Conservation (phyloP, 2,113 vertebrate genomes). For the Geococcyx californianus region DNA sequence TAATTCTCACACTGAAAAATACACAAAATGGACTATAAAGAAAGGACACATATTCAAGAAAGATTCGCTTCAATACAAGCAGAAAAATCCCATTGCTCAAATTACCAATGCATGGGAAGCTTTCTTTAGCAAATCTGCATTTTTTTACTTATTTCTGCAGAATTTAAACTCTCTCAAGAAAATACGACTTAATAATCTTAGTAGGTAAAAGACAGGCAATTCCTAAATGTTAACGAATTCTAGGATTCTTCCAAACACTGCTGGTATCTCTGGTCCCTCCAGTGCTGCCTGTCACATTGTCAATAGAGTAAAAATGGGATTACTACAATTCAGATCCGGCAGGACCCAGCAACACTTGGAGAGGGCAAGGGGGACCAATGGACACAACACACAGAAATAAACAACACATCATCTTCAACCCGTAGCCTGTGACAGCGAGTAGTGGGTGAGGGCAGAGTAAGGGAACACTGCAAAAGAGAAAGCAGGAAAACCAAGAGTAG, state of each 20-base stretch:
- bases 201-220: background rate
- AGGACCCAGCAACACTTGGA: background rate
- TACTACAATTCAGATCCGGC: background rate
- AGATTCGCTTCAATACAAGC: background rate
- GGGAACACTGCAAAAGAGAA: background rate
- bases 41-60: background rate
- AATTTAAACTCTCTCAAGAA: background rate
- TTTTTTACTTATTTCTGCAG: background rate
- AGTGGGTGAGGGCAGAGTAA: background rate
- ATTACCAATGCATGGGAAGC: background rate
- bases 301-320: background rate
- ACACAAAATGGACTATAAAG: background rate
- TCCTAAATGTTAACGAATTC: background rate
- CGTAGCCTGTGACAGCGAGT: background rate
- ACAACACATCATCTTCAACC: background rate
- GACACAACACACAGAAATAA: background rate
- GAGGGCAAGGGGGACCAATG: too few relatives aligned
- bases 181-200: background rate
- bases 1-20: background rate
- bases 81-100: background rate
- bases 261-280: background rate
- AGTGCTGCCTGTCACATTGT: background rate
- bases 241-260: background rate
- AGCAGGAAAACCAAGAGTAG: background rate
- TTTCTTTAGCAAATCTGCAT: background rate